Percentiles rank a stretch among this genome's conserved stretches.
Evolutionary conservation across 2,113 vertebrate genomes (phyloP).

Genomic region (Cichladusa arquata): DNA sequence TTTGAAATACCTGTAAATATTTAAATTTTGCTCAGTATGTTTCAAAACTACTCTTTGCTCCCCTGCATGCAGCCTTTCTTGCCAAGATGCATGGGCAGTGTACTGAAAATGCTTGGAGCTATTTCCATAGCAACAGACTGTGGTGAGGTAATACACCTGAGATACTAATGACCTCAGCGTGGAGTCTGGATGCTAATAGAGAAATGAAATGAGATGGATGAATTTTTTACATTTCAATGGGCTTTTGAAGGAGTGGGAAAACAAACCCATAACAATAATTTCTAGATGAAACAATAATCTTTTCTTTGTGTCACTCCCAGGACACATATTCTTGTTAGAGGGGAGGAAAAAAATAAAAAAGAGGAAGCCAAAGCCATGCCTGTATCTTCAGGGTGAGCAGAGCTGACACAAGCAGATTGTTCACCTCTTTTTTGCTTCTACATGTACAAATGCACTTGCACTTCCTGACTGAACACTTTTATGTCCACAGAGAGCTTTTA

Average conservation of each 20-base stretch:
- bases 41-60: background rate
- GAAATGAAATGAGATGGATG: background rate
- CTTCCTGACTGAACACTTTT: background rate
- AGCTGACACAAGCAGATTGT: conserved; percentile 23
- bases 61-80: background rate
- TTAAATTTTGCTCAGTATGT: background rate
- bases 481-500: background rate
- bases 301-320: background rate
- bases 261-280: background rate
- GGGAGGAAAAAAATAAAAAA: background rate
- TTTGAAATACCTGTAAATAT: background rate
- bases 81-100: background rate
- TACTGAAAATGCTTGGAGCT: background rate
- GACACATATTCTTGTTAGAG: background rate
- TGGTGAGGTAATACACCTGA: conserved; percentile 54
- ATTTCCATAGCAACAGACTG: conserved; percentile 59
- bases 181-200: background rate
- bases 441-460: background rate
- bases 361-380: background rate
- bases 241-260: background rate
- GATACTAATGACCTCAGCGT: background rate
- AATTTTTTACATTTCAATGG: background rate
- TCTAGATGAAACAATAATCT: background rate
- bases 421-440: background rate
- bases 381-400: background rate